Base-by-base conservation (phyloP, 2,797 vertebrate genomes). In the Taenioides sp. region DNA sequence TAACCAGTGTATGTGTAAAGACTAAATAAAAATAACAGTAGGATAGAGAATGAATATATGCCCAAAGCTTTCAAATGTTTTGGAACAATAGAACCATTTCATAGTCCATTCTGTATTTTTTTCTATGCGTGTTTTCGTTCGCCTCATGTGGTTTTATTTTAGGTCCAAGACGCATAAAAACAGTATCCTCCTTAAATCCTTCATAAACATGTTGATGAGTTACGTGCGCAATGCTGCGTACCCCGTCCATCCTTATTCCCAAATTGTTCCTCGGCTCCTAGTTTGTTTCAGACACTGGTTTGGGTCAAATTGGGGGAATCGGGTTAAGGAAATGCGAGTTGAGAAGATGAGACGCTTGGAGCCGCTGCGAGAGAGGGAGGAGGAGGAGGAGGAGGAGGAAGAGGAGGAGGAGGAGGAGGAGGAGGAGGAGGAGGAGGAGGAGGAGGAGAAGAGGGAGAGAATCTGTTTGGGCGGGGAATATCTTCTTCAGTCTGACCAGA, bases 381-480 rank as follows among this genome's bases (percentile, higher is more conserved):
- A n/a, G 70, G 77, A 83, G 81, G 59, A 61, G 7, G 71, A 75
- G 83, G 84, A 52, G 57, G 23, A 50, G 54, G 47, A 62, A 58
- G 25, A 43, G 70, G 34, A 14, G 58, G 9, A 63, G 57, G 54
- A 72, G 28, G 22, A 25, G 72, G 79, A 85, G 84, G 17, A n/a
- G 70, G 77, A 83, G 81, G 59, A 61, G 7, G 71, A 75, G 83
- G 84, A 52, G 57, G 23, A 50, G 54, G 47, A 62, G 61, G 25
- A 43, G 70, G 34, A 14, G 58, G 9, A 63, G 57, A 50, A 72
- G 28, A 28, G 57, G 72, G 79, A 85, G 84, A 43, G 67, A 80
- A 85, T 86, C 83, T 75, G 79, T n/a, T 76, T 83, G 91, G 95
- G 95, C 93, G 94, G 94, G 90, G 94, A 91, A 92, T 93, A 89